Evolutionary conservation across 2,113 vertebrate genomes (phyloP), one percentile per base, ranked within the genome.

Genomic region (Nothobranchius kuhntae): DNA sequence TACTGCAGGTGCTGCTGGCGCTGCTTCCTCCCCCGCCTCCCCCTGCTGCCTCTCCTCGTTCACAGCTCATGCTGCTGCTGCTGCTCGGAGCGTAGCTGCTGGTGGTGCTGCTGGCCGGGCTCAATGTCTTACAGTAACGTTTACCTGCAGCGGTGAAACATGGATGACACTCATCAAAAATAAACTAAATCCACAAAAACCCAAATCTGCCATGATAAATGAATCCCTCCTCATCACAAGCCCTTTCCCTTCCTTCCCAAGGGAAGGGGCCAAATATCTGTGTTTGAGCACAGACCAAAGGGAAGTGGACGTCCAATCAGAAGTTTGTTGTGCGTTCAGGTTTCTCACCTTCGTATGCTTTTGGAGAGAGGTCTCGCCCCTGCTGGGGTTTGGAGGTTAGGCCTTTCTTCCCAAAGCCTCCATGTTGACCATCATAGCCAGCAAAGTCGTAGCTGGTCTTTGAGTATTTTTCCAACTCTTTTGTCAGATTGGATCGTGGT

Each of bases 41-140:
- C 6, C 79, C 86, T 5, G 72, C 69, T 0, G 63, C 77, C 2
- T 73, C 80, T 44, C 68, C 81, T 48, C 77, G 84, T 47, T 80
- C 88, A 67, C 89, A 95, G 85, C 93, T 93, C 80, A 89, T 72
- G 93, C 95, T 95, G 95, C 95, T 96, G 89, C 94, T 95, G 93
- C 96, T 98, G 94, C 97, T 98, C 84, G 97, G 98, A 61, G 97
- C 96, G 85, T 99, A 99, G 93, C 96, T 98, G 95, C 97, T 98
- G 77, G 94, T 95, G 63, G 92, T 96, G 89, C 97, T 98, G 95
- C 95, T 96, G 88, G 95, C 93, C 36, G 98, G 96, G 87, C 98
- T 98, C 9, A 94, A 95, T 69, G 95, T 96, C 94, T 98, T 98
- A 87, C 96, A 96, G 92, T 95, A 96, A 67, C 95, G 96, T 91